Evolutionary conservation across 2,113 vertebrate genomes (phyloP).

Genomic region (Lates calcarifer): DNA sequence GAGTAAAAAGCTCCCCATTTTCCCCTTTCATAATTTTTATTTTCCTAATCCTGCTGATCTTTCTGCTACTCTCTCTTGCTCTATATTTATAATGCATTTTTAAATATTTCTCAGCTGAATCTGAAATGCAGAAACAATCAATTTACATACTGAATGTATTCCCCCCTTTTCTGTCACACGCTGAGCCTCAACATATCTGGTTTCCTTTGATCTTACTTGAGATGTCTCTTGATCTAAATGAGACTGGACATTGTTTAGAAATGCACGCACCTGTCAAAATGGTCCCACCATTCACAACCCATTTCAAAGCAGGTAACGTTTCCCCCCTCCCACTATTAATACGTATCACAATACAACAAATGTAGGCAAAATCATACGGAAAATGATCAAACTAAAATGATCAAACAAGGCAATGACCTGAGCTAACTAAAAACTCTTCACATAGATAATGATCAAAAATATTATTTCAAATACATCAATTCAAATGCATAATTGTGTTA

Average conservation of each 20-base stretch:
- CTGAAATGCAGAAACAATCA: conserved; percentile 58
- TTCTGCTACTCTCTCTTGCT: conserved; percentile 5
- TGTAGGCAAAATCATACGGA: neutral
- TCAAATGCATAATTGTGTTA: too few relatives aligned
- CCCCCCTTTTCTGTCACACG: conserved; percentile 34
- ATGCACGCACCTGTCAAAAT: conserved; percentile 33
- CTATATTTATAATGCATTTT: conserved; percentile 39
- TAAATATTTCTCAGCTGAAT: conserved; percentile 41
- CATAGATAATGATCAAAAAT: too few relatives aligned
- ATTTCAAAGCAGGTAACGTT: conserved; percentile 23
- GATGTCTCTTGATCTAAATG: conserved; percentile 67
- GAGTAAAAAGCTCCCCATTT: conserved; percentile 15
- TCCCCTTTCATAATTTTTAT: conserved; percentile 11
- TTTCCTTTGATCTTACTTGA: conserved; percentile 68
- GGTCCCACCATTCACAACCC: neutral
- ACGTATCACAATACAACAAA: neutral
- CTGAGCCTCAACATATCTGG: conserved; percentile 24
- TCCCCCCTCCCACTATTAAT: neutral
- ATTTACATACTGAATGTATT: conserved; percentile 70
- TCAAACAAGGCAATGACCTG: neutral
- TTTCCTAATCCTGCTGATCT: conserved; percentile 17
- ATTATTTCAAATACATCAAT: too few relatives aligned
- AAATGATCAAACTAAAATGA: conserved; percentile 2
- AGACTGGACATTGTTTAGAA: conserved; percentile 55
- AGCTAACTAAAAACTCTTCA: too few relatives aligned